Base-by-base conservation (phyloP, 2,888 invertebrate species). In the Macrophya annulata region DNA sequence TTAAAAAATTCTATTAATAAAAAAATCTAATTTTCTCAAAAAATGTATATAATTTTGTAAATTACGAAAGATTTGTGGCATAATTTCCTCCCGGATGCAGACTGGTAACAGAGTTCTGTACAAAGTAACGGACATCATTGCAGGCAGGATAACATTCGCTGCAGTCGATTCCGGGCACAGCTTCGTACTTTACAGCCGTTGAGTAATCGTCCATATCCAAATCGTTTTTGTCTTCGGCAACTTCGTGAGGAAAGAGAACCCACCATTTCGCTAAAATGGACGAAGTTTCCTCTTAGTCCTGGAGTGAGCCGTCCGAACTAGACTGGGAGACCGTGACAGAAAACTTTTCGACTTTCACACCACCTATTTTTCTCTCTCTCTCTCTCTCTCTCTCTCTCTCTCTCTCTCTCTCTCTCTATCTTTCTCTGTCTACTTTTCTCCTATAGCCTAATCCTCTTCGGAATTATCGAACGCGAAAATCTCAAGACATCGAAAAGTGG, bases 181-280 rank as follows among this genome's bases (percentile, higher is more conserved):
- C 77, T 83, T 86, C 86, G 82, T 82, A 25, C 37, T 71, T 68
- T 40, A 87, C 79, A 5, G 88, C 83, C 71, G 86, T 85, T 8
- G 81, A 40, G 17, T 81, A 51, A 55, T 87, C 82, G 1, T 12
- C 45, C 4, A 37, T 68, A 12, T 82, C n/a, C 5, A 85, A 10
- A 2, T 65, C 65, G n/a, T 55, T 45, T 10, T 77, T 84, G 4
- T 72, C 40, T n/a, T 85, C 68, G 3, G 87, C 37, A 5, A 89
- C 85, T 4, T 90, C 87, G 43, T 90, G 85, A 0, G 91, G 94
- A 43, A 94, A 93, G 86, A 94, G 94, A 1, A 90, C 92, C 88
- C 94, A 94, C 90, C 95, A 94, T 88, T 94, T 94, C 86, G 92
- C 94, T 87, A 93, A 93, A 87, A 93, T 94, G 43, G 94, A 94